These are phyloP conservation scores for Rhopalosiphum nymphaeae DNA, from an alignment of 2,888 invertebrate species.

Conservation along the genomic window DNA sequence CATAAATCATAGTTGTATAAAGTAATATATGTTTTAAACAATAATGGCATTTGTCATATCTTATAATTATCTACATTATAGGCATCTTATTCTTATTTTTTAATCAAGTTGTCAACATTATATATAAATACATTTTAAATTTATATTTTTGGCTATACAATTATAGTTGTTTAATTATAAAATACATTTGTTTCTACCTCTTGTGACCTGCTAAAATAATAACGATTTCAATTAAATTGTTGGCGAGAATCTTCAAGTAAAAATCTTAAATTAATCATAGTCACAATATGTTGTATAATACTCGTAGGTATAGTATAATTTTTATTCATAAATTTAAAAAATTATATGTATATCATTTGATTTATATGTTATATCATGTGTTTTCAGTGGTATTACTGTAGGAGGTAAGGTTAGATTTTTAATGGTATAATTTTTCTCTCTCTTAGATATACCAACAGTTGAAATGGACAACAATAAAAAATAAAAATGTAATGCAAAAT, in stretches of 20 bases:
- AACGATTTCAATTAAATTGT: slow-evolving; percentile 4
- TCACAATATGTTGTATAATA: background rate
- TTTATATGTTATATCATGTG: background rate
- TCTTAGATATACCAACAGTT: too few species aligned
- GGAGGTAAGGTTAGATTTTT: too few species aligned
- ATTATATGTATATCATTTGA: background rate
- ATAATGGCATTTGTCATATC: background rate
- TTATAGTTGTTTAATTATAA: background rate
- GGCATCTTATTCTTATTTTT: background rate
- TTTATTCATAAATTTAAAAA: background rate
- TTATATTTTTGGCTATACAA: background rate
- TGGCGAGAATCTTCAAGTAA: background rate
- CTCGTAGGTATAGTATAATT: background rate
- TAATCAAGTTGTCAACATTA: slow-evolving; percentile 8
- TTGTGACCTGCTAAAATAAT: background rate
- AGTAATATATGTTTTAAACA: background rate
- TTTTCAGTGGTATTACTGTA: background rate
- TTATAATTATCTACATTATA: background rate
- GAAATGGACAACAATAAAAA: background rate
- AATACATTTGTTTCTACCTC: background rate
- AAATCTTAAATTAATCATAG: slow-evolving; percentile 4
- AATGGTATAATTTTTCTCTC: too few species aligned
- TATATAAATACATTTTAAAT: background rate
- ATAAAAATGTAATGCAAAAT: background rate
- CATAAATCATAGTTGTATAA: background rate